Evolutionary conservation across 2,888 invertebrate species (phyloP), one percentile per base, ranked within the genome.

Genomic region (Flexamia atlantica): DNA sequence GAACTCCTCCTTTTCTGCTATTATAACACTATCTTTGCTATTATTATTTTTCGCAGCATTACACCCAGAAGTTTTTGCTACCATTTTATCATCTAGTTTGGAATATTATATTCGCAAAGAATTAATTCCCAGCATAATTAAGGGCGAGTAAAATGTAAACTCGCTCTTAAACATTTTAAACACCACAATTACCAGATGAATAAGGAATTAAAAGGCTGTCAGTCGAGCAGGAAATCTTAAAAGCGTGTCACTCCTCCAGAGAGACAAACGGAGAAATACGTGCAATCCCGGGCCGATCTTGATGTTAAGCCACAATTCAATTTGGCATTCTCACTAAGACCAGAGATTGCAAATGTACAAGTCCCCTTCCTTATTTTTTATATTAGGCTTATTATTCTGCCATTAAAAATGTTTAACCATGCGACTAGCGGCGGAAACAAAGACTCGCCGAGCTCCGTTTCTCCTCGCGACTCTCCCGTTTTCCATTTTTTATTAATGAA

Each of bases 341-440:
- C 36, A 14, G 57, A 79, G 79, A 79, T 79, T 79, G 79, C 79
- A 79, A 79, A 79, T 57, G 79, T 57, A 36, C 76, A 76, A 76
- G 76, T 76, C 79, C 79, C 79, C 79, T 79, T 79, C 79, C 79
- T 83, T 83, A 57, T 74, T 82, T 82, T 83, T 82, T 84, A 81
- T 81, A 82, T 84, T 84, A 84, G 84, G 60, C 76, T 84, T 84
- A 84, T 84, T 84, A 84, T 84, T 84, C 82, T 82, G 82, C 84
- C 84, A 84, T 84, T 84, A 84, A 84, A 84, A 84, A 84, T 84
- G 84, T 84, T 84, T 84, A 84, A 81, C 84, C 84, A 82, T 81
- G 84, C 84, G 84, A 76, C 84, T 32, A 82, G 68, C 46, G 25
- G 72, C 70, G 84, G 81, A 84, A 84, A 81, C 81, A 84, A 84